Conservation (phyloP, 2,888 invertebrate genomes). For the Microctonus hyperodae region DNA sequence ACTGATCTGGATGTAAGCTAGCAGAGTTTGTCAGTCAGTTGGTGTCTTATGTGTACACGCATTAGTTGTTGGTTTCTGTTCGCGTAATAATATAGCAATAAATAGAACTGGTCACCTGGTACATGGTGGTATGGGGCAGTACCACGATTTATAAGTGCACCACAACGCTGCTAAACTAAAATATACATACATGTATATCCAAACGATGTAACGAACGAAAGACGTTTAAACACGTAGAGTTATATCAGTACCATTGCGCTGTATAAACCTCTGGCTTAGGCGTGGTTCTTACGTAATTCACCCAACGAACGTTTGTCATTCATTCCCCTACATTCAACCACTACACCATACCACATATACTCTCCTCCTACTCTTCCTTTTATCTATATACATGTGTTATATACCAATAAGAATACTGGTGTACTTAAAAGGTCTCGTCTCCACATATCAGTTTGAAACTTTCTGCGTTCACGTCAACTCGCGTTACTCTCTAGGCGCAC, state of each 20-base stretch:
- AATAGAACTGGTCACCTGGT: constrained; percentile 39
- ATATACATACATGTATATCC: no score
- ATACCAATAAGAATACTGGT: constrained; percentile 10
- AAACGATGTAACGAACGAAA: constrained; percentile 10
- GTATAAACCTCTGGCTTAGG: constrained; percentile 47
- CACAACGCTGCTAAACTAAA: no score
- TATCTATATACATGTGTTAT: constrained; percentile 20
- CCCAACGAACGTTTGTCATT: constrained; percentile 32
- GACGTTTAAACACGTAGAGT: constrained; percentile 18
- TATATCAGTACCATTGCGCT: constrained; percentile 33
- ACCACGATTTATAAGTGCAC: constrained; percentile 15
- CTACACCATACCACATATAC: background rate
- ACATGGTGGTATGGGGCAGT: constrained; percentile 18
- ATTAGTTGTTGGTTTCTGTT: constrained; percentile 29
- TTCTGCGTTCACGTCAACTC: background rate
- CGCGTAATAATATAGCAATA: constrained; percentile 42
- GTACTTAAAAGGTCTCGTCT: constrained; percentile 30
- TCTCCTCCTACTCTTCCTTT: constrained; percentile 27
- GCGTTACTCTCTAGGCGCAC: background rate
- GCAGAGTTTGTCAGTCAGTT: background rate
- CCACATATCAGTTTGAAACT: constrained; percentile 1
- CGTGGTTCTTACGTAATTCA: constrained; percentile 54
- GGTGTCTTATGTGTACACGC: constrained; percentile 2
- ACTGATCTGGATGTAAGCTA: constrained; percentile 25
- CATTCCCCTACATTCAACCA: background rate